Evolutionary conservation across 2,113 vertebrate species (phyloP).

Genomic region (Phycodurus eques): DNA sequence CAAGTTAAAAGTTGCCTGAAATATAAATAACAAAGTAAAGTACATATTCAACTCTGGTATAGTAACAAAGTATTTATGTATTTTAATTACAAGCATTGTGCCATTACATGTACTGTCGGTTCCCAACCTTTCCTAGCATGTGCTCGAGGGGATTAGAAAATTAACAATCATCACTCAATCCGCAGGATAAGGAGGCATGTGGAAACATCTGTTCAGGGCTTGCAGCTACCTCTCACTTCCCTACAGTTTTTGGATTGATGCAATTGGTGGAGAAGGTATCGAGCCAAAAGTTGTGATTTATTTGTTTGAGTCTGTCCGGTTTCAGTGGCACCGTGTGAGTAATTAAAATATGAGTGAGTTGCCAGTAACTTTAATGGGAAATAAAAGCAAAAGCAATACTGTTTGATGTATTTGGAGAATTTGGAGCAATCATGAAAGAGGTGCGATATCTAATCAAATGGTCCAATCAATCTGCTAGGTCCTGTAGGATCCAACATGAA

Average conservation of each 20-base stretch:
- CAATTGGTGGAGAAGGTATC: not conserved
- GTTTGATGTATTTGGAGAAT: conserved; percentile 3
- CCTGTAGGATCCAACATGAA: conserved; percentile 3
- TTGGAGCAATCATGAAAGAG: conserved; percentile 2
- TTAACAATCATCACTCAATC: conserved; percentile 5
- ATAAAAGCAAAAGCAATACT: not conserved
- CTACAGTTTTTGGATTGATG: conserved; percentile 1
- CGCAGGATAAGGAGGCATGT: not conserved
- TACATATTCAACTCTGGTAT: not conserved
- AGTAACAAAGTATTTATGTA: too few relatives aligned
- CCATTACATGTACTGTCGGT: not conserved
- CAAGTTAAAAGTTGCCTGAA: not conserved
- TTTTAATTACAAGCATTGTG: not conserved
- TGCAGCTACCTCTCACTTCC: not conserved
- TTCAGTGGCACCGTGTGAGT: not conserved
- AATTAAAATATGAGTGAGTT: conserved; percentile 7
- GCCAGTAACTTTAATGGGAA: conserved; percentile 3
- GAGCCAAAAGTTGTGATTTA: conserved; percentile 1
- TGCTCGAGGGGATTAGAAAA: conserved; percentile 1
- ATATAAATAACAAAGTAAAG: not conserved
- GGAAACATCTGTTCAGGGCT: not conserved
- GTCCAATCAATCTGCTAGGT: conserved; percentile 2
- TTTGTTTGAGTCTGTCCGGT: not conserved
- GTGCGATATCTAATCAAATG: conserved; percentile 2
- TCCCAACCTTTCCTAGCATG: not conserved